Evolutionary conservation across 2,888 invertebrate species (phyloP), one percentile per base, ranked within the genome.

Genomic region (Andrena bucephala): DNA sequence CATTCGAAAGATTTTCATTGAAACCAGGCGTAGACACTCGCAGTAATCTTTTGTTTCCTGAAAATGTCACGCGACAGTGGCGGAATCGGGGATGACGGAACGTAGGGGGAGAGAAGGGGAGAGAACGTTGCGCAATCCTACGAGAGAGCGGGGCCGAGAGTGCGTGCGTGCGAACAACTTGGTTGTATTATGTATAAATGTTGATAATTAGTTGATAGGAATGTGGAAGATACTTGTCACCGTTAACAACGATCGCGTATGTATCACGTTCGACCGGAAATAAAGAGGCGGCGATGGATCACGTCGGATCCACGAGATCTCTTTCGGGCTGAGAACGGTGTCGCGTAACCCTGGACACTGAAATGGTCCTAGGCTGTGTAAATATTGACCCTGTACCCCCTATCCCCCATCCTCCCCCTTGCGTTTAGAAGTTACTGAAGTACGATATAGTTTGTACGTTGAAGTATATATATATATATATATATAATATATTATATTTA

Each of bases 151-250:
- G 80, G 80, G 74, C 42, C 62, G 85, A 85, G 85, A 77, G 86
- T 84, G 87, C 84, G 85, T 85, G 87, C 75, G 83, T 85, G 85
- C 83, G 87, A 87, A 84, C 83, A 89, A 88, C 85, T 90, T 89
- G 91, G 84, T 91, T 92, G 89, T 93, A 91, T 91, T 93, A 90
- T 94, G 94, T 94, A 94, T 94, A 94, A 94, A 94, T 94, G 93
- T 94, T 92, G 91, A 94, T 94, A 89, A 94, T 86, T 93, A 92
- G 90, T 91, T 91, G 87, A 86, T 93, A 93, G 92, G 87, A 90
- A 91, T 92, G 92, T 75, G 81, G 71, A 81, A 27, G 33, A 84
- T 81, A 84, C 72, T 80, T 79, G 81, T 84, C 77, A 72, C 42
- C 82, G 77, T 80, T 69, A 63, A 68, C 70, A 63, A 68, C 70